Evolutionary conservation across 2,113 vertebrate genomes (phyloP).

Genomic region (Gracilinanus agilis): DNA sequence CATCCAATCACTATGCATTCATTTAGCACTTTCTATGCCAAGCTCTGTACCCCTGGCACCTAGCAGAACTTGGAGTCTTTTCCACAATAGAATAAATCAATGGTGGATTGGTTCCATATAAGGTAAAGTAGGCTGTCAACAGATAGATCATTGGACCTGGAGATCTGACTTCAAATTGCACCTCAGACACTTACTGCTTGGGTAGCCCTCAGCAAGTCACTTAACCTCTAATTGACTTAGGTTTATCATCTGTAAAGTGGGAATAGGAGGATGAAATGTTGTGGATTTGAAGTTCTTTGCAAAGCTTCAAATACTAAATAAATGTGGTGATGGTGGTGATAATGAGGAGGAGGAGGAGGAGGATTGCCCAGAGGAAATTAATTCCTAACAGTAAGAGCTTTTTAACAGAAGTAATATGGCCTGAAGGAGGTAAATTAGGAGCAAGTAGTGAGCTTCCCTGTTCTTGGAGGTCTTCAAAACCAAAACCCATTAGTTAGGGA

Average conservation of each 20-base stretch:
- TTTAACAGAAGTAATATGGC: not conserved
- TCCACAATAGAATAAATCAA: not conserved
- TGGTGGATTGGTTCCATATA: not conserved
- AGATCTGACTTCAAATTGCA: not conserved
- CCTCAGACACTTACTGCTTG: not conserved
- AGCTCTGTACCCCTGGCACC: not conserved
- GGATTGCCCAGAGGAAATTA: not conserved
- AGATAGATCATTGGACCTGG: not conserved
- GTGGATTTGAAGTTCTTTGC: not conserved
- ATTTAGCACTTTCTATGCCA: not conserved
- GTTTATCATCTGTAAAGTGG: not conserved
- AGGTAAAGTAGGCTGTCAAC: not conserved
- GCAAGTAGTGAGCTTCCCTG: not conserved
- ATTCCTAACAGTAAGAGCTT: not conserved
- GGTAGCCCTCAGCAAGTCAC: too few relatives aligned
- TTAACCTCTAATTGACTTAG: not conserved
- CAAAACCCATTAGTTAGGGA: too few relatives aligned
- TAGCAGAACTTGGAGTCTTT: not conserved
- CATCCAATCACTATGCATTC: not conserved
- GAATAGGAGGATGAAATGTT: not conserved
- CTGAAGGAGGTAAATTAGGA: not conserved
- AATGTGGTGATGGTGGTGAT: not conserved
- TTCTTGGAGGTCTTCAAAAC: not conserved
- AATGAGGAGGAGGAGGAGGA: too few relatives aligned
- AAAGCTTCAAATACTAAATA: not conserved